phyloP scores from a whole-genome alignment of 2,797 vertebrate genomes.

The Orientallactaga sibirica region DNA sequence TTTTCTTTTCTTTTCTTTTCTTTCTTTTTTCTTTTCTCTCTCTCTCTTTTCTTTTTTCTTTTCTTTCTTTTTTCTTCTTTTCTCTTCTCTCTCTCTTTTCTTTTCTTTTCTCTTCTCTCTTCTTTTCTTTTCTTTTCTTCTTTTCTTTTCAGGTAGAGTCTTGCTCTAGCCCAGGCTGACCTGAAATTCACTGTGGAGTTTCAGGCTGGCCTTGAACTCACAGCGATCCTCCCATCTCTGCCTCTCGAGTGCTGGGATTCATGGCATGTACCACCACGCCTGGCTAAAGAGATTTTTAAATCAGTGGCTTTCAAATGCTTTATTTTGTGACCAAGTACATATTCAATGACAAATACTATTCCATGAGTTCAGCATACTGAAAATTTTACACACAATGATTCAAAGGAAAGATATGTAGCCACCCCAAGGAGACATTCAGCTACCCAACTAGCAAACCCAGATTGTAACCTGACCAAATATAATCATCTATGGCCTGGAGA shows the following conservation, averaged over 20 bases:
- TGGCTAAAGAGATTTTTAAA: not conserved
- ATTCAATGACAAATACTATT: conserved; percentile 55
- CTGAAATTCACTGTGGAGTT: no score
- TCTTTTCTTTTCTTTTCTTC: not conserved
- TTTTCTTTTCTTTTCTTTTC: not conserved
- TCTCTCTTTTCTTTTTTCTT: no score
- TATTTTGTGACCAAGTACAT: conserved; percentile 25
- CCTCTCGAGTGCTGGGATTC: no score
- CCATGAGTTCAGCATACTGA: conserved; percentile 52
- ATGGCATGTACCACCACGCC: no score
- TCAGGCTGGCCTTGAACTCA: no score
- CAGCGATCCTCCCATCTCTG: no score
- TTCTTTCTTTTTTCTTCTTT: not conserved
- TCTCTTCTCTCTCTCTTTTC: not conserved
- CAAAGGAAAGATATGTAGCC: conserved; percentile 61
- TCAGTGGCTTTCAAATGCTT: conserved; percentile 29
- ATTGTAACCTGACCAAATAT: conserved; percentile 41
- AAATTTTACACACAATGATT: conserved; percentile 10
- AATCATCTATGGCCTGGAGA: not conserved
- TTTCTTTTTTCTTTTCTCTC: not conserved
- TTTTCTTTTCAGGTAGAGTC: not conserved
- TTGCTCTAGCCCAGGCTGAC: no score
- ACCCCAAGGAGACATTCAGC: conserved; percentile 29
- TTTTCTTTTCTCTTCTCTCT: not conserved
- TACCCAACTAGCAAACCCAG: conserved; percentile 60